phyloP scores from a whole-genome alignment of 1,140 invertebrate species.

The Hestina assimilis region DNA sequence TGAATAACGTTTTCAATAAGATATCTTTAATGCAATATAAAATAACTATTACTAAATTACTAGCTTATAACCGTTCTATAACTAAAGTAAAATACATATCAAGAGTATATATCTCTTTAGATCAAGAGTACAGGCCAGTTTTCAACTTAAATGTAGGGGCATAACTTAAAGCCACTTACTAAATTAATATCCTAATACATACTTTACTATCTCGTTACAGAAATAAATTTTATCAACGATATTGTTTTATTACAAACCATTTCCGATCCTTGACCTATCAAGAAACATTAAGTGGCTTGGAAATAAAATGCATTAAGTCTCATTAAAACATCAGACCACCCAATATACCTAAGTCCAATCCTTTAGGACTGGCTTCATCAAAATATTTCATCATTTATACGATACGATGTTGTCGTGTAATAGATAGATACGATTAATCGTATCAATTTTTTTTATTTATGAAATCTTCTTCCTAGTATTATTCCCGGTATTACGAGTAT shows the following conservation, averaged over 20 bases:
- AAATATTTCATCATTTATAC: slow-evolving; percentile 33
- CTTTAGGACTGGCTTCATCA: slow-evolving; percentile 36
- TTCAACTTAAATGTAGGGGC: too few species aligned
- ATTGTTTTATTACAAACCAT: slow-evolving; percentile 26
- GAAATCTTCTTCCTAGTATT: too few species aligned
- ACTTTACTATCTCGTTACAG: not conserved
- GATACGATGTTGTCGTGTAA: slow-evolving; percentile 27
- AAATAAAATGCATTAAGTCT: slow-evolving; percentile 50
- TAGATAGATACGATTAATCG: slow-evolving; percentile 24
- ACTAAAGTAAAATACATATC: too few species aligned
- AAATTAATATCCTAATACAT: not conserved
- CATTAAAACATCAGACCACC: slow-evolving; percentile 57
- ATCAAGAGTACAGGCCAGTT: too few species aligned
- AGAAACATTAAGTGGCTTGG: slow-evolving; percentile 38
- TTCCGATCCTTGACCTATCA: slow-evolving; percentile 38
- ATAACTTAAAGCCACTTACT: not conserved
- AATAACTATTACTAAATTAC: too few species aligned
- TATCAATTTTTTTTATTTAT: slow-evolving; percentile 1
- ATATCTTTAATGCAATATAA: too few species aligned
- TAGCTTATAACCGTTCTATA: too few species aligned
- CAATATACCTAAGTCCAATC: slow-evolving; percentile 49
- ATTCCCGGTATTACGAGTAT: too few species aligned
- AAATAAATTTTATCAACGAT: slow-evolving; percentile 11
- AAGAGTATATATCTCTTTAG: too few species aligned
- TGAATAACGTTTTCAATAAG: too few species aligned